Conservation (phyloP, 2,888 invertebrate species). For the Zaprionus bogoriensis region DNA sequence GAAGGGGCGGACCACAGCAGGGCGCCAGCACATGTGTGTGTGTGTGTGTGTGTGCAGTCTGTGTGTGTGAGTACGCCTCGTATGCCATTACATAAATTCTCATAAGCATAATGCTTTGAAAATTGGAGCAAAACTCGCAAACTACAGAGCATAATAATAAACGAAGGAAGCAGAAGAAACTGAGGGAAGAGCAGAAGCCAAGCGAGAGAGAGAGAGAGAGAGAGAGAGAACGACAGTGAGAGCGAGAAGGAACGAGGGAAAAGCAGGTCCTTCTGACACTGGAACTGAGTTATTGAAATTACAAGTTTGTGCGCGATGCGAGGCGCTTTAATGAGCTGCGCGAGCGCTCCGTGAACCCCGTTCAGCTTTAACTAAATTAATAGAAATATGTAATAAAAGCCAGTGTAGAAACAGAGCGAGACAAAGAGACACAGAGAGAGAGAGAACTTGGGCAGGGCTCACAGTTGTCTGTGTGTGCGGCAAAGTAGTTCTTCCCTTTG, state of each 20-base stretch:
- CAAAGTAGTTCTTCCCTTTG: not conserved
- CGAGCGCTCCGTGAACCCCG: slow-evolving; percentile 3
- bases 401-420: not conserved
- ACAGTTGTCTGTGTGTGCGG: not conserved
- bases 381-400: slow-evolving; percentile 46
- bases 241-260: not conserved
- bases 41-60: slow-evolving; percentile 2
- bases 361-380: slow-evolving; percentile 63
- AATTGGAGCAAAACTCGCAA: slow-evolving; percentile 67
- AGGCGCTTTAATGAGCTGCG: slow-evolving; percentile 49
- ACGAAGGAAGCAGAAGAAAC: not conserved
- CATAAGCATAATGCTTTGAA: slow-evolving; percentile 77
- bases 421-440: not conserved
- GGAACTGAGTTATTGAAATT: slow-evolving; percentile 67
- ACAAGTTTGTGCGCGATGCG: slow-evolving; percentile 27
- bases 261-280: slow-evolving; percentile 22
- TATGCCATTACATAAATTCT: slow-evolving; percentile 71
- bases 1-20: not conserved
- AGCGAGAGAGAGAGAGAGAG: not conserved
- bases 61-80: slow-evolving; percentile 11
- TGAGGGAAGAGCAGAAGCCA: not conserved
- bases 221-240: not conserved
- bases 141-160: slow-evolving; percentile 10
- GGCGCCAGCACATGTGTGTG: slow-evolving; percentile 25
- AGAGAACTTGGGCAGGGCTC: not conserved